Base-by-base conservation (phyloP, 2,113 vertebrate species). In the Marmota flaviventris region DNA sequence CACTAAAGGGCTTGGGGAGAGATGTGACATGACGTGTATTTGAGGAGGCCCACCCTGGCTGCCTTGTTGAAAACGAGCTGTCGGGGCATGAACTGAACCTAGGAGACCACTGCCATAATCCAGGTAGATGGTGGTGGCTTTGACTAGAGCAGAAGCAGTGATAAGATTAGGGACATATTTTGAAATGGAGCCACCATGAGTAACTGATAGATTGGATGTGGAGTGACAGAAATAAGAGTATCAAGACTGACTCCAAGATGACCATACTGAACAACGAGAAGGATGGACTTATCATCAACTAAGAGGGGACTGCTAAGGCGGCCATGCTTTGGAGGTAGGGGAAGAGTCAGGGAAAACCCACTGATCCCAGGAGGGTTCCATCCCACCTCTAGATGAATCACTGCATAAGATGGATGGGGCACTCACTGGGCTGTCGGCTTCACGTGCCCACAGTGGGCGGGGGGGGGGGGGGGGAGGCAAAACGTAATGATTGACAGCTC, bases 221-320 rank as follows among this genome's bases (percentile, higher is more conserved):
- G 56, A 65, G 1, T 76, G 72, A 85, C 79, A 83, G 58, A 92
- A 77, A 69, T 11, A n/a, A 77, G 77, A 69, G 25, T 24, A 29
- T 84, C 82, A 53, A 88, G 77, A 84, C 69, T 51, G 37, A 79
- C 82, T 48, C n/a, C 77, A 81, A 53, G 53, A 78, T 79, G 42
- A 90, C 48, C 45, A 70, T 67, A 37, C 65, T 8, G 72, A 91
- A 39, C 87, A 85, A 82, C 34, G 63, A 61, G n/a, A 84, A 22
- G 22, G 24, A 79, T 63, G 51, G 70, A 65, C 48, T 22, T 65
- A 5, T 82, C 88, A 67, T 69, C n/a, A 45, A 22, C 79, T 48
- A 51, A 58, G 51, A 63, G 61, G 39, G 9, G 45, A 58, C 51
- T 17, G 13, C 56, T 79, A 76, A 63, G 20, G 67, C 79, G 34